phyloP scores from a whole-genome alignment of 2,888 invertebrate genomes.

The Teleiodes luculella region DNA sequence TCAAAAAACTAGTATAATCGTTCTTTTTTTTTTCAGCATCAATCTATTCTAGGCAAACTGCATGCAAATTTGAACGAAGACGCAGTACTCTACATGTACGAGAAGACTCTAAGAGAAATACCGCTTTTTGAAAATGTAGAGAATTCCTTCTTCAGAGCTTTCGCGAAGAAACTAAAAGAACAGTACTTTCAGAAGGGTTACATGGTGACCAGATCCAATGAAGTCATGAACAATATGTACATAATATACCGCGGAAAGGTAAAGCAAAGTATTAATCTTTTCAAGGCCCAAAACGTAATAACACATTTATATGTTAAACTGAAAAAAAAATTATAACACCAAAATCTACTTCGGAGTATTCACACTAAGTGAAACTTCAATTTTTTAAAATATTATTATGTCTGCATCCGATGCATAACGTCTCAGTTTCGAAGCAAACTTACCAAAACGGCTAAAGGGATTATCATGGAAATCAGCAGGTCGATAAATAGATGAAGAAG shows the following conservation, averaged over 20 bases:
- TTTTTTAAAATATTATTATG: no score
- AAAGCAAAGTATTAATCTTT: conserved; percentile 22
- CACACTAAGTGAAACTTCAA: no score
- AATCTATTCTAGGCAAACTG: conserved; percentile 67
- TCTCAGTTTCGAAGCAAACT: no score
- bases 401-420: no score
- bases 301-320: no score
- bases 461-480: no score
- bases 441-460: no score
- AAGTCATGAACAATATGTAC: conserved; percentile 63
- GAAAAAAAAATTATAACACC: no score
- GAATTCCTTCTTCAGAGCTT: conserved; percentile 73
- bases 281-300: no score
- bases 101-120: conserved; percentile 72
- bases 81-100: conserved; percentile 73
- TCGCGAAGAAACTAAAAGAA: conserved; percentile 69
- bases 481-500: no score
- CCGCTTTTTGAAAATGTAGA: conserved; percentile 75
- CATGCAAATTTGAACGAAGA: conserved; percentile 77
- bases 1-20: no score
- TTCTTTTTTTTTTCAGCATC: conserved; percentile 55
- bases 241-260: conserved; percentile 74
- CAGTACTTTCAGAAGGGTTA: conserved; percentile 69
- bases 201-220: conserved; percentile 63
- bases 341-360: no score